Evolutionary conservation across 2,797 vertebrate genomes (phyloP), one percentile per base, ranked within the genome.

Genomic region (Chromobotia macracanthus): DNA sequence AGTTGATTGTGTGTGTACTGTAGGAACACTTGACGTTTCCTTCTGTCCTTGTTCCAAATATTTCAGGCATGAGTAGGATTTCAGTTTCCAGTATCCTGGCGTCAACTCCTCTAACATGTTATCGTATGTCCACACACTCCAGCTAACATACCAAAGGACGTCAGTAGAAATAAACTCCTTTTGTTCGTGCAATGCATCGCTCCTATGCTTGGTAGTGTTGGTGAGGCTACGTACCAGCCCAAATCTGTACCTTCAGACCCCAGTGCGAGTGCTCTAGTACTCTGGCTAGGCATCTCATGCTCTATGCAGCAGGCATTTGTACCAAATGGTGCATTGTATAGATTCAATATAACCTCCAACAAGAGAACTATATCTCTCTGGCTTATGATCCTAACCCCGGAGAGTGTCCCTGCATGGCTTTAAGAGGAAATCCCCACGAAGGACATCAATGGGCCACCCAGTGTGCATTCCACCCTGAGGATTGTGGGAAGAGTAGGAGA

Each of bases 401-500:
- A 55, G 28, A 51, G 66, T 61, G 79, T 41, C 80, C 80, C 83
- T 58, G 72, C 80, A 86, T 91, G 95, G 95, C 96, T 97, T 96
- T 94, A 90, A 95, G 92, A 93, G 94, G 92, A 95, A 92, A 83
- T 85, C 87, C 69, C 91, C 87, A 87, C 90, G 87, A 92, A 93
- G 92, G 87, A 89, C 92, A 90, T 94, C 92, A 95, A 89, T 91
- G 87, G 93, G 93, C 92, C 92, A 93, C 94, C 95, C 91, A 93
- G 93, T 94, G 94, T 86, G 78, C 79, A 90, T 93, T 95, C 95
- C 95, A 95, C 95, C 96, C 96, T 95, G 96, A 97, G 96, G 95
- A 97, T 96, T 94, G 93, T 94, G 94, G 95, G 94, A 96, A 96
- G 95, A 94, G 90, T 93, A 95, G 94, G 91, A 95, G 94, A 92